Evolutionary conservation across 2,113 vertebrate genomes (phyloP).

Genomic region (Myiopsitta monachus): DNA sequence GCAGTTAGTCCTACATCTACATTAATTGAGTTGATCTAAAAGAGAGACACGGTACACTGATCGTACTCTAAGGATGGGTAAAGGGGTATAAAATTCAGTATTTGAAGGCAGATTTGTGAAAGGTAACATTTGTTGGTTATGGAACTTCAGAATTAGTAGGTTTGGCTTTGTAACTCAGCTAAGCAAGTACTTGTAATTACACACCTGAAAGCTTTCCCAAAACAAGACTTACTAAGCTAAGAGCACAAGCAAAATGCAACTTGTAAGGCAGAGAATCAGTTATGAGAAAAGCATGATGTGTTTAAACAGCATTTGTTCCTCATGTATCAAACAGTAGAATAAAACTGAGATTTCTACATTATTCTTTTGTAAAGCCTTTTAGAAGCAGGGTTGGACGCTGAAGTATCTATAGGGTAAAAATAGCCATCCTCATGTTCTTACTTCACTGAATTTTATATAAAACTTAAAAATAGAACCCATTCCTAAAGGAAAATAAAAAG

Average conservation of each 20-base stretch:
- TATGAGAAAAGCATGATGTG: neutral
- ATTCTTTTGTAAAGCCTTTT: neutral
- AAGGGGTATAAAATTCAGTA: neutral
- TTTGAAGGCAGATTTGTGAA: neutral
- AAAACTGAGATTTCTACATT: neutral
- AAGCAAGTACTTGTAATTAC: neutral
- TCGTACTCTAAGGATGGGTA: neutral
- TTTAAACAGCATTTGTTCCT: neutral
- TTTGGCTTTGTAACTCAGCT: neutral
- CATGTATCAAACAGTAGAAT: neutral
- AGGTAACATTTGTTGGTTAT: neutral
- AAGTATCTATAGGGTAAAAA: neutral
- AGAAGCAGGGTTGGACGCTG: neutral
- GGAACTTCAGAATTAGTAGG: neutral
- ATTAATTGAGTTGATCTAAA: neutral
- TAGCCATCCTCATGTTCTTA: neutral
- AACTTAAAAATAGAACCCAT: neutral
- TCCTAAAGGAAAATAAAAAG: neutral
- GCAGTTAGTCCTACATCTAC: neutral
- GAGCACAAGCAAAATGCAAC: neutral
- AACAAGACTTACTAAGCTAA: neutral
- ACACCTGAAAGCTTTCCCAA: neutral
- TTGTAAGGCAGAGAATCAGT: neutral
- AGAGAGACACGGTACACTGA: neutral
- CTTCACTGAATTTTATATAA: neutral